Base-by-base conservation (phyloP, 2,888 invertebrate genomes). In the Nymphalis polychloros region DNA sequence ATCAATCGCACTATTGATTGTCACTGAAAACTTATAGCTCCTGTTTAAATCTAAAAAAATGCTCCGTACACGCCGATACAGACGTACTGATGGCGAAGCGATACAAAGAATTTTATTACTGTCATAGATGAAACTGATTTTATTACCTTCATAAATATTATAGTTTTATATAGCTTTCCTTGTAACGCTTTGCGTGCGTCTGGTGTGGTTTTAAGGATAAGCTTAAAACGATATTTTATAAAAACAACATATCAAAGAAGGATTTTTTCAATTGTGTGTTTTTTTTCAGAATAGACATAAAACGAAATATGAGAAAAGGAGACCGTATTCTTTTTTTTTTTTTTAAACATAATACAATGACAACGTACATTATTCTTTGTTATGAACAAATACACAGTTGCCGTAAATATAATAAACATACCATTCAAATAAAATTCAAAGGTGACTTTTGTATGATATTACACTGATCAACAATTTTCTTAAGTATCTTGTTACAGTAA, bases 1-100 rank as follows among this genome's bases (percentile, higher is more conserved):
- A 87, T 88, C 88, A 88, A 86, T 90, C 87, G 82, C 81, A 81
- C 85, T 85, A 87, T 87, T 85, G 89, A 89, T 88, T 87, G 84
- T 80, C 77, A 76, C 77, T 76, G 73, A 72, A 84, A 86, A 84
- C 76, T 82, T 81, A 79, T 79, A 73, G 79, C 74, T 75, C 77
- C 75, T 76, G 79, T 82, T 82, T 78, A 74, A 81, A 81, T 79
- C 75, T 78, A 68, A 68, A 77, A 52, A 77, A 70, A 75, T 84
- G 75, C 20, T 52, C 63, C 68, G 60, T 59, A 68, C 57, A 66
- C 46, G 50, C 48, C 60, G 49, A 65, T 65, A 49, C 47, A n/a
- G 49, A 49, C 7, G 46, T 68, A 72, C 65, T 49, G 63, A 69
- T 69, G 61, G 64, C 63, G 71, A 49, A 60, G 55, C 64, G 65